Percentiles rank a stretch among this genome's conserved stretches.
phyloP scores from a whole-genome alignment of 2,888 invertebrate species.

The Eupithecia centaureata region DNA sequence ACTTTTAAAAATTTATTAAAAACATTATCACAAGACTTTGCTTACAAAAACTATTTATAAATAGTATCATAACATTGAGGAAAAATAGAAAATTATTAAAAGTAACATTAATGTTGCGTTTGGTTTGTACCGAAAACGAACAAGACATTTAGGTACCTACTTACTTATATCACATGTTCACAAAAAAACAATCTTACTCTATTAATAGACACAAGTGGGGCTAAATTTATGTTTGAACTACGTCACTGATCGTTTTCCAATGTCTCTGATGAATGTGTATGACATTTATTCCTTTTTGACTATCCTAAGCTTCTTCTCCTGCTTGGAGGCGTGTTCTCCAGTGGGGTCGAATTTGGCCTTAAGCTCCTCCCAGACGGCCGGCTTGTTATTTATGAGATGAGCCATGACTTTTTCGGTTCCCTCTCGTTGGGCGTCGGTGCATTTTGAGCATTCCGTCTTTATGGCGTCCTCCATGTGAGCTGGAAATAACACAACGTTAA shows the following conservation, averaged over 20 bases:
- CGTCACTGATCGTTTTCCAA: not conserved
- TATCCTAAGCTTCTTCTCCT: not conserved
- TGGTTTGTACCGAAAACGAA: not conserved
- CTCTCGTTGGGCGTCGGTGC: not conserved
- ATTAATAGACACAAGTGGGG: not conserved
- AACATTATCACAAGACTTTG: not conserved
- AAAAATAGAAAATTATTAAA: not conserved
- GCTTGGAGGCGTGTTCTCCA: not conserved
- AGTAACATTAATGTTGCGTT: not conserved
- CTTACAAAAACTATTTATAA: not conserved
- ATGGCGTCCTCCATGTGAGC: not conserved
- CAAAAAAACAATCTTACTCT: not conserved
- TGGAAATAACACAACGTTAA: not conserved
- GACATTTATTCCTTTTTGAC: not conserved
- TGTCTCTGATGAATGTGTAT: not conserved
- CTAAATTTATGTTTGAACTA: not conserved
- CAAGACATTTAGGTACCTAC: not conserved
- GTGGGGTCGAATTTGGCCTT: constrained; percentile 5
- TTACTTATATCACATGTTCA: not conserved
- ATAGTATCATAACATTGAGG: not conserved
- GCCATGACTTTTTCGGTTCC: constrained; percentile 1
- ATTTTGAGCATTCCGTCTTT: not conserved
- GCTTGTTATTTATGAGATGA: not conserved
- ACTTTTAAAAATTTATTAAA: not conserved
- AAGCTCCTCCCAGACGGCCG: not conserved